Conservation (phyloP, 2,797 vertebrate genomes). For the Crenuchus spilurus region DNA sequence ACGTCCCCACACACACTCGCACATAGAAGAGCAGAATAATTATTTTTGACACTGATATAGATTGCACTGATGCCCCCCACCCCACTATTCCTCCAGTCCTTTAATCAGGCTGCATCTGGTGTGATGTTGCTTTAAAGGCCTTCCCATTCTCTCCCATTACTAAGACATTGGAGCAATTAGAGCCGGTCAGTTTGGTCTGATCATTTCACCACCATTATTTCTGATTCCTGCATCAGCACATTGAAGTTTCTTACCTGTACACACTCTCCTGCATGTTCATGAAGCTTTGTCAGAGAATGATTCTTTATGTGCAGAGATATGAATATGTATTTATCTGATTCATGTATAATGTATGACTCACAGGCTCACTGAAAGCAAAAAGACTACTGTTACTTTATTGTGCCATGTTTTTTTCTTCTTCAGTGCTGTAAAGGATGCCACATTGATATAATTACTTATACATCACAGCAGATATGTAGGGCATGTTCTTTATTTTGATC, state of each 20-base stretch:
- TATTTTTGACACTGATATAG: slow-evolving; percentile 4
- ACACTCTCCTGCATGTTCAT: no score
- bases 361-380: background rate
- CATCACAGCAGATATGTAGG: background rate
- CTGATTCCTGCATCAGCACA: background rate
- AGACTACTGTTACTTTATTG: background rate
- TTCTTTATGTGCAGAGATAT: background rate
- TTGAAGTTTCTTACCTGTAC: no score
- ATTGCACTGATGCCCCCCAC: background rate
- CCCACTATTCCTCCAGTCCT: background rate
- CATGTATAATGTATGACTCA: slow-evolving; percentile 26
- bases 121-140: slow-evolving; percentile 10
- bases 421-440: background rate
- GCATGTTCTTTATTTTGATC: background rate
- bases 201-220: background rate
- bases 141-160: slow-evolving; percentile 9
- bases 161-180: slow-evolving; percentile 23
- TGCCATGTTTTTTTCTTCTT: background rate
- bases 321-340: background rate
- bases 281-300: background rate
- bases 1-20: slow-evolving; percentile 5
- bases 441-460: background rate
- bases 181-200: background rate
- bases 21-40: background rate
- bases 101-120: background rate